Conservation (phyloP, 2,113 vertebrate species). For the Ptilonorhynchus violaceus region DNA sequence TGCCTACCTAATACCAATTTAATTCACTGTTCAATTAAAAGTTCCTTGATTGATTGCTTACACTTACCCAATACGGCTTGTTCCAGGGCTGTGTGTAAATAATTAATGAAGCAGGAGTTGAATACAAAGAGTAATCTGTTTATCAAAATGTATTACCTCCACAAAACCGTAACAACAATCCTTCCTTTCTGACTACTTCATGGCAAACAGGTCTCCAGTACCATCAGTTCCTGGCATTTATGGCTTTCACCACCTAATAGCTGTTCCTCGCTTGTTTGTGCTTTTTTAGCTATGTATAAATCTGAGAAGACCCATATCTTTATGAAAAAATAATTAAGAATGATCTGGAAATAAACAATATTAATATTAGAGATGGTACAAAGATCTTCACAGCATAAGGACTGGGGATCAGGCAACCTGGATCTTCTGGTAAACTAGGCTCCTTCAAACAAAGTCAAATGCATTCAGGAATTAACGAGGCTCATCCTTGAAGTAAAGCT, state of each 20-base stretch:
- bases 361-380: background rate
- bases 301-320: background rate
- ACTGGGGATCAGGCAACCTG: background rate
- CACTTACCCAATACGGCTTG: background rate
- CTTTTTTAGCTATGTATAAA: background rate
- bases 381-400: background rate
- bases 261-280: background rate
- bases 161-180: background rate
- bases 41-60: background rate
- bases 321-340: background rate
- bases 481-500: background rate
- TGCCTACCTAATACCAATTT: background rate
- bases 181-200: background rate
- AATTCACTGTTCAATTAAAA: slow-evolving; percentile 26
- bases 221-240: background rate
- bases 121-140: background rate
- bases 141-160: background rate
- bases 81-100: background rate
- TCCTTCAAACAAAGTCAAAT: background rate
- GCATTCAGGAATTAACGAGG: background rate
- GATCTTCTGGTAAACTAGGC: background rate
- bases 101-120: background rate
- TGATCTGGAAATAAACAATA: background rate
- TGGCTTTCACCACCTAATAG: background rate
- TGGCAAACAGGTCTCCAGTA: background rate